phyloP scores from a whole-genome alignment of 2,113 vertebrate species.

The Phasianus colchicus region DNA sequence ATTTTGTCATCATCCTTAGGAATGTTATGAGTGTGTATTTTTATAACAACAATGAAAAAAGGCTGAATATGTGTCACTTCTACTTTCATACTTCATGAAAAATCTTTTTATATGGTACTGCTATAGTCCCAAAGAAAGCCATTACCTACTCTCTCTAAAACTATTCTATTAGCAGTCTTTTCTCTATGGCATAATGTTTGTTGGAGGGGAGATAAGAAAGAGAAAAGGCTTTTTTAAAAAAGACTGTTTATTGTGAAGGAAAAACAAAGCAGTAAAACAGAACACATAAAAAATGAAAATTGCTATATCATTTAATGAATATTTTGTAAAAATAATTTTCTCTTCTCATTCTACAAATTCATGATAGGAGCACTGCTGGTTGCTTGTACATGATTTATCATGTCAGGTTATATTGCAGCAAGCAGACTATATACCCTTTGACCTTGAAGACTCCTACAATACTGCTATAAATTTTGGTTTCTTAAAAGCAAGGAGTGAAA shows the following conservation, averaged over 20 bases:
- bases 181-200: slow-evolving; percentile 2
- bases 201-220: slow-evolving; percentile 14
- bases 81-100: not conserved
- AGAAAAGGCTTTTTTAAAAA: not conserved
- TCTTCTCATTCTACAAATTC: slow-evolving; percentile 39
- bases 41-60: not conserved
- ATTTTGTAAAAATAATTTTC: slow-evolving; percentile 68
- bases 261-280: slow-evolving; percentile 60
- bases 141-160: not conserved
- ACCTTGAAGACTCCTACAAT: slow-evolving; percentile 61
- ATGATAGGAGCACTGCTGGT: slow-evolving; percentile 18
- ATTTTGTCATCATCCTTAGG: not conserved
- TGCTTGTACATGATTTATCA: slow-evolving; percentile 65
- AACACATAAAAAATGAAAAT: slow-evolving; percentile 64
- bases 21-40: not conserved
- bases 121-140: not conserved
- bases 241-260: slow-evolving; percentile 38
- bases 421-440: slow-evolving; percentile 68
- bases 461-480: slow-evolving; percentile 52
- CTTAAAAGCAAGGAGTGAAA: slow-evolving; percentile 13
- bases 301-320: slow-evolving; percentile 60
- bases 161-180: not conserved
- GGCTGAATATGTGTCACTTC: not conserved
- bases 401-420: slow-evolving; percentile 68
- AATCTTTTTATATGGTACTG: not conserved